Base-by-base conservation (phyloP, 2,113 vertebrate species). In the Eclectus roratus region DNA sequence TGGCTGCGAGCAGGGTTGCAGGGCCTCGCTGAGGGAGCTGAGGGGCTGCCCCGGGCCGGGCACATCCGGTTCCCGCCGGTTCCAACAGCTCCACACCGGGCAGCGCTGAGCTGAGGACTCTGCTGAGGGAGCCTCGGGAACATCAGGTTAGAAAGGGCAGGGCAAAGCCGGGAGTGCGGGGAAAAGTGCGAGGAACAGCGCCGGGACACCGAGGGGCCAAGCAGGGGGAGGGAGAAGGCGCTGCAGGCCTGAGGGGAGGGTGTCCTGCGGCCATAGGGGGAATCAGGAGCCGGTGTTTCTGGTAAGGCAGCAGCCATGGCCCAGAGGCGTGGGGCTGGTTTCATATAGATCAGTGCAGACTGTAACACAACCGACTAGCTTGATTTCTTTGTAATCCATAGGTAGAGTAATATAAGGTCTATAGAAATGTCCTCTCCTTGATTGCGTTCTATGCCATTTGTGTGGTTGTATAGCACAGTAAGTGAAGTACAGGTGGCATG, bases 61-160 rank as follows among this genome's bases (percentile, higher is more conserved):
- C 55, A 56, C 55, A n/a, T 31, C 55, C 12, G 8, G 31, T n/a
- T 58, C 33, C 20, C 20, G 3, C 33, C 33, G 6, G 33, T 60
- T 35, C 76, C 29, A 3, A 11, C 1, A 0, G 33, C 60, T 43
- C 23, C n/a, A 23, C 2, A 15, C 1, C 14, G 46, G 74, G 53
- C 89, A 24, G 12, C 9, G 41, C 78, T 7, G 7, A 15, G 56
- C 58, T 50, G 55, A 20, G 55, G 18, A 31, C 31, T 56, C 55
- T 1, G 39, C 46, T 13, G 20, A 27, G 2, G 9, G n/a, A 6
- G 5, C 27, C 33, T 8, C 7, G 0, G 33, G 47, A 25, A 2
- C 3, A 10, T 0, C 5, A 6, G 0, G 8, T 18, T 5, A 4
- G 13, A 17, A 64, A n/a, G 58, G n/a, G 20, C 9, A 7, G 12